These are phyloP conservation scores for Novumbra hubbsi DNA, from an alignment of 2,797 vertebrate genomes.

Conservation along the genomic window DNA sequence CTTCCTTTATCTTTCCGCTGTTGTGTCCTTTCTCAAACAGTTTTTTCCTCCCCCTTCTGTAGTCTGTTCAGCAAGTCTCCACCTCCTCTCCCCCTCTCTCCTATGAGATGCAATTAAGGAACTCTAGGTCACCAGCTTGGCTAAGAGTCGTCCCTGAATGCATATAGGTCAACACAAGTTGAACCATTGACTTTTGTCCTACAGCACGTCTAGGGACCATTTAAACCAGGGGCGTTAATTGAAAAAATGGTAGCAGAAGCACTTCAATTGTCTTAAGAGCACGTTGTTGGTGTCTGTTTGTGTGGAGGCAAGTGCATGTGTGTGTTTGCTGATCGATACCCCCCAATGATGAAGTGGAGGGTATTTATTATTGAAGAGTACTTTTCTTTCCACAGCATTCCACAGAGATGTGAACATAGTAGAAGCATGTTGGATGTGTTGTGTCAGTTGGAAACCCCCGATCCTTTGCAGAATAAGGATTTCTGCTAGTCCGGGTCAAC, in stretches of 20 bases:
- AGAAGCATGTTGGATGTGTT: slow-evolving; percentile 45
- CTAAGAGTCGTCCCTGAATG: slow-evolving; percentile 52
- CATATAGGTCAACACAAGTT: slow-evolving; percentile 38
- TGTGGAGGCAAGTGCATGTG: too few relatives aligned
- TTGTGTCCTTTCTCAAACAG: slow-evolving; percentile 26
- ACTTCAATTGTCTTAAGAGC: slow-evolving; percentile 44
- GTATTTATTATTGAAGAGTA: slow-evolving; percentile 58
- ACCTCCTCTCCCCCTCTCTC: slow-evolving; percentile 17
- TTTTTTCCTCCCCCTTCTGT: slow-evolving; percentile 3
- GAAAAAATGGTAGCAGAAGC: slow-evolving; percentile 32
- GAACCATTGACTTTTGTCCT: slow-evolving; percentile 33
- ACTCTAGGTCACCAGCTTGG: slow-evolving; percentile 48
- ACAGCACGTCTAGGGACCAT: slow-evolving; percentile 30
- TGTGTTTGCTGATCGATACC: slow-evolving; percentile 38
- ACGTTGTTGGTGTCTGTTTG: background rate
- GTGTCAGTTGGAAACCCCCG: slow-evolving; percentile 8
- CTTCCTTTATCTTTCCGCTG: slow-evolving; percentile 32
- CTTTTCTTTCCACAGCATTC: slow-evolving; percentile 18
- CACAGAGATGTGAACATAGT: slow-evolving; percentile 33
- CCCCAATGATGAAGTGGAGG: slow-evolving; percentile 39
- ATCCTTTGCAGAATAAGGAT: background rate
- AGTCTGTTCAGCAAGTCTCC: background rate
- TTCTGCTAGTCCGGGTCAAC: background rate
- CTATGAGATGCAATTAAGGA: slow-evolving; percentile 63
- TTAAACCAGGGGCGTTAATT: slow-evolving; percentile 58